Evolutionary conservation across 2,113 vertebrate genomes (phyloP), one percentile per base, ranked within the genome.

Genomic region (Plectropomus leopardus): DNA sequence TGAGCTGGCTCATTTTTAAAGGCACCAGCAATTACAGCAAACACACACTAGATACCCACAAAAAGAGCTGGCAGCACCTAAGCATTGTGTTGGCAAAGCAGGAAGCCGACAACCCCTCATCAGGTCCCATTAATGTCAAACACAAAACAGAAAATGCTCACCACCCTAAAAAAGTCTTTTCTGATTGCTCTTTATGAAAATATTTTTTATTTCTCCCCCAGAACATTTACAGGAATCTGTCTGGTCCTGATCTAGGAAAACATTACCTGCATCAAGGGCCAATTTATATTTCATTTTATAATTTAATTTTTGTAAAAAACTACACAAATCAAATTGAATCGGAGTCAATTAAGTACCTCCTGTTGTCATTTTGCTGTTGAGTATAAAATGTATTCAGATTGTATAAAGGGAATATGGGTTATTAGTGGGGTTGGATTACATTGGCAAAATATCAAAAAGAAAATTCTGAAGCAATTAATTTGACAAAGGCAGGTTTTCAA

Each of bases 1-100:
- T 88, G 81, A 83, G 76, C 83, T 89, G 84, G 89, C 86, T 75
- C 71, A 59, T 74, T 88, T 88, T 85, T 69, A 80, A 89, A 90
- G 80, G 69, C 76, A 61, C 65, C 82, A 75, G 72, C 83, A 84
- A 90, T 90, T 89, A 84, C 60, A 85, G 72, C 55, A 85, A 89
- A 80, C 72, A 86, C 77, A 85, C 59, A 90, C 59, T 79, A 75
- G 82, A 85, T 84, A 69, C 80, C 73, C 63, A 91, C 80, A 79
- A 67, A 89, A 72, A 75, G 84, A 87, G 82, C 60, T 87, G 84
- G 84, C 84, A 83, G 78, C 51, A 83, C 61, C 72, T 23, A 50
- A 54, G 36, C 82, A 81, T 51, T 68, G 74, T 84, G 57, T 75
- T 90, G 82, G 87, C 82, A 75, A 80, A 83, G 68, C 72, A 71